phyloP scores from a whole-genome alignment of 2,113 vertebrate genomes.

The Pachypanchax playfairii region DNA sequence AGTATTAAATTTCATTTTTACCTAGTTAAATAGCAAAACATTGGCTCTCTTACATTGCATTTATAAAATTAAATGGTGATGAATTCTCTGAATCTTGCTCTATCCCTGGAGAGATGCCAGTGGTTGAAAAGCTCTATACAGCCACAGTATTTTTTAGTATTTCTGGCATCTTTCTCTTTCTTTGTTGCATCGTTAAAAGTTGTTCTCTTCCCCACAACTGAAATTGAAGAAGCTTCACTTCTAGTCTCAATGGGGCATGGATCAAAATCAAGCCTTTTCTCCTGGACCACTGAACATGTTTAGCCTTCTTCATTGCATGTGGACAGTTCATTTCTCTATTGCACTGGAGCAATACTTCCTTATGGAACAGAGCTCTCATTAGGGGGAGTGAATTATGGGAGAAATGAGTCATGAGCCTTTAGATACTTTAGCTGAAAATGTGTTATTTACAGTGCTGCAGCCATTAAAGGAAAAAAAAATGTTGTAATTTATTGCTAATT shows the following conservation, averaged over 20 bases:
- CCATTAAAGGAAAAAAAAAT: background rate
- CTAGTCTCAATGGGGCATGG: constrained; percentile 37
- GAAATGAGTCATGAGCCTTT: constrained; percentile 27
- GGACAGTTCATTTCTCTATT: constrained; percentile 72
- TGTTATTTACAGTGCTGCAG: constrained; percentile 17
- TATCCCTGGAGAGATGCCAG: constrained; percentile 43
- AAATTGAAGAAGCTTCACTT: constrained; percentile 34
- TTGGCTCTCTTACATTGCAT: constrained; percentile 47
- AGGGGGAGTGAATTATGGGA: constrained; percentile 10
- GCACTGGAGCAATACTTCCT: constrained; percentile 71
- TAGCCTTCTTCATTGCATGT: constrained; percentile 75
- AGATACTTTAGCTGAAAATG: constrained; percentile 25
- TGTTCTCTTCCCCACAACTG: constrained; percentile 41
- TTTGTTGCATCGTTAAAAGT: constrained; percentile 66
- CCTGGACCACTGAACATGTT: constrained; percentile 69
- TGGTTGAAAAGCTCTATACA: constrained; percentile 24
- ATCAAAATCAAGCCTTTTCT: constrained; percentile 74
- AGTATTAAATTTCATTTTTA: constrained; percentile 64
- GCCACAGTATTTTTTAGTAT: constrained; percentile 30
- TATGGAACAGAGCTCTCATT: constrained; percentile 62
- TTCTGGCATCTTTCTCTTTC: constrained; percentile 21
- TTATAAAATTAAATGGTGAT: constrained; percentile 58
- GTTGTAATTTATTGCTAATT: constrained; percentile 3
- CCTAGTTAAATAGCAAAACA: constrained; percentile 61
- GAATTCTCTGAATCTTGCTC: constrained; percentile 37